Conservation (phyloP, 2,797 vertebrate genomes). For the Atherinosoma microstoma region DNA sequence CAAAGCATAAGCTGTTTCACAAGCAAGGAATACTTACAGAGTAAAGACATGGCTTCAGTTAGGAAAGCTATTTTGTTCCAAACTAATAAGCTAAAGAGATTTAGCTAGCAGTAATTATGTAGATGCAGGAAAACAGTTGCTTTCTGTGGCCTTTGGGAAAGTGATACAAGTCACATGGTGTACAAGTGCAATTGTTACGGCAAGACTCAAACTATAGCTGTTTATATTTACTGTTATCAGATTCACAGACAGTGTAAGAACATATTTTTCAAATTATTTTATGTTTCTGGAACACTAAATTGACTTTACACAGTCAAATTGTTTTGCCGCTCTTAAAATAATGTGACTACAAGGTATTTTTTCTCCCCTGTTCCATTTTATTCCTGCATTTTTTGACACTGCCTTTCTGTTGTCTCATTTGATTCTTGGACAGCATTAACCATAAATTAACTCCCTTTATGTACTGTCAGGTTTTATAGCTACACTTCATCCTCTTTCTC, state of each 20-base stretch:
- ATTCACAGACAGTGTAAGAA: neutral
- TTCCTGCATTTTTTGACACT: neutral
- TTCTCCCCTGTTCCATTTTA: neutral
- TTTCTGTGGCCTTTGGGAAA: neutral
- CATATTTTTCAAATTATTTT: neutral
- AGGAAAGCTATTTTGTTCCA: neutral
- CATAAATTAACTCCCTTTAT: constrained; percentile 8
- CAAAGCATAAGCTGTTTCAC: neutral
- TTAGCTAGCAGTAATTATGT: neutral
- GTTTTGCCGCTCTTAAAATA: neutral
- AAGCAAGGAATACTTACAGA: neutral
- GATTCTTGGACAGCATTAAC: constrained; percentile 5
- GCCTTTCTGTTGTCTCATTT: neutral
- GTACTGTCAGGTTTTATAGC: neutral
- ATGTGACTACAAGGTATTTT: neutral
- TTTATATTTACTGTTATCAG: neutral
- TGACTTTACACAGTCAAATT: neutral
- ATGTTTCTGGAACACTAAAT: neutral
- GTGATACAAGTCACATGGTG: neutral
- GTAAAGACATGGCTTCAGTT: neutral
- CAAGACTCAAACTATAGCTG: neutral
- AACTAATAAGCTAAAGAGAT: neutral
- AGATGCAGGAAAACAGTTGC: constrained; percentile 1
- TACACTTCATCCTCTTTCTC: constrained; percentile 8
- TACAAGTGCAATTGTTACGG: neutral